Percentiles rank a stretch among this genome's conserved stretches.
phyloP scores from a whole-genome alignment of 64 coral and sea anemone genomes.

The Porites lutea region DNA sequence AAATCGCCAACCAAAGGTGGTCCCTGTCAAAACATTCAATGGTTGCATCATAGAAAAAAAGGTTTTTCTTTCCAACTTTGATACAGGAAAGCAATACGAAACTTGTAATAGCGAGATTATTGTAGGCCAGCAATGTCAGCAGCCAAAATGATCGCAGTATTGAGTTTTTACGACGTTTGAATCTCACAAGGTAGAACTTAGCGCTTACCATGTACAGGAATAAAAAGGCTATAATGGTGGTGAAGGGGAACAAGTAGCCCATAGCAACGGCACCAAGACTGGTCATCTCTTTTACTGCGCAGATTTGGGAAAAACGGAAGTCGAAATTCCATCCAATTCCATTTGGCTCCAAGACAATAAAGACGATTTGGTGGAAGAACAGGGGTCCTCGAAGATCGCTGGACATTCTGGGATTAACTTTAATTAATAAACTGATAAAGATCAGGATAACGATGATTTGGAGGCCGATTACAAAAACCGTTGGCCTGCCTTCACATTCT shows the following conservation, averaged over 20 bases:
- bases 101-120: slow-evolving; percentile 72
- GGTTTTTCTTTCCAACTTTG: slow-evolving; percentile 49
- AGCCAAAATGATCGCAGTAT: slow-evolving; percentile 88
- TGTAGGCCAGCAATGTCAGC: slow-evolving; percentile 80
- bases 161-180: slow-evolving; percentile 65
- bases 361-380: slow-evolving; percentile 87
- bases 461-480: slow-evolving; percentile 52
- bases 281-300: slow-evolving; percentile 71
- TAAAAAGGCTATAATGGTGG: slow-evolving; percentile 54
- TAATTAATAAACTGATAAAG: slow-evolving; percentile 63
- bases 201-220: slow-evolving; percentile 74
- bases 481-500: slow-evolving; percentile 30
- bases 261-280: slow-evolving; percentile 64
- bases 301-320: slow-evolving; percentile 34
- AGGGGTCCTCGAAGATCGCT: slow-evolving; percentile 88
- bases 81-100: slow-evolving; percentile 77
- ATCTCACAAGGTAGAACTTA: slow-evolving; percentile 64
- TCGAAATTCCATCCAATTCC: not conserved
- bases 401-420: slow-evolving; percentile 79
- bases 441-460: slow-evolving; percentile 31
- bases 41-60: slow-evolving; percentile 90
- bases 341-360: slow-evolving; percentile 77
- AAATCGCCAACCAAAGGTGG: slow-evolving; percentile 64
- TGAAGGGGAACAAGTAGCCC: slow-evolving; percentile 74
- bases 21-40: slow-evolving; percentile 66